Percentiles rank a stretch among this genome's conserved stretches.
phyloP scores from a whole-genome alignment of 2,797 vertebrate species.

The Halcyon leucocephala region DNA sequence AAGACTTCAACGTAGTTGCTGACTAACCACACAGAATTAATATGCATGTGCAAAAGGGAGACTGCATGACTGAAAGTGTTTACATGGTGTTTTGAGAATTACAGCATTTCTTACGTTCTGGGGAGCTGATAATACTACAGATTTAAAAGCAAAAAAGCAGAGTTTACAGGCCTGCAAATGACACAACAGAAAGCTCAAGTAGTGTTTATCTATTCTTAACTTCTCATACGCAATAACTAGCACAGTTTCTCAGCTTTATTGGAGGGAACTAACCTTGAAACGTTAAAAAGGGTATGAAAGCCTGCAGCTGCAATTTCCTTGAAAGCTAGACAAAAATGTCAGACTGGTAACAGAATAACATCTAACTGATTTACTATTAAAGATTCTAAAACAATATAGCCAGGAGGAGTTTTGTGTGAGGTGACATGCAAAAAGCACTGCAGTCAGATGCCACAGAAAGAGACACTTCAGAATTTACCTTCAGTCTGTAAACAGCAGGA shows the following conservation, averaged over 20 bases:
- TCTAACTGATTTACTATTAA: not conserved
- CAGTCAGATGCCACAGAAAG: not conserved
- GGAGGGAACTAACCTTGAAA: not conserved
- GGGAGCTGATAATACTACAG: not conserved
- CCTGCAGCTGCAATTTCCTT: not conserved
- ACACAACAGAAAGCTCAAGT: not conserved
- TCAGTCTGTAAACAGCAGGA: conserved; percentile 90
- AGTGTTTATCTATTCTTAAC: not conserved
- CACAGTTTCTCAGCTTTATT: not conserved
- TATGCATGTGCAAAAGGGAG: not conserved
- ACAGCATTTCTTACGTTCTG: not conserved
- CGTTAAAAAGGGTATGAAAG: not conserved
- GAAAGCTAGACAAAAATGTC: not conserved
- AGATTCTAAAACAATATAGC: not conserved
- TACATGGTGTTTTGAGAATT: not conserved
- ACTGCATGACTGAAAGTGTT: not conserved
- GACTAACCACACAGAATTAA: not conserved
- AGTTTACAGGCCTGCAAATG: not conserved
- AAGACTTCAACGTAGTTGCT: not conserved
- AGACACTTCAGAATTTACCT: conserved; percentile 79
- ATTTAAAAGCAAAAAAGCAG: not conserved
- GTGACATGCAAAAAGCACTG: not conserved
- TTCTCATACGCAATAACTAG: not conserved
- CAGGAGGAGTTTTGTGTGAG: not conserved
- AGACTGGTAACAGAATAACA: not conserved